Percentiles rank a stretch among this genome's conserved stretches.
Conservation (phyloP, 2,797 vertebrate species). For the Rallus crepitans region DNA sequence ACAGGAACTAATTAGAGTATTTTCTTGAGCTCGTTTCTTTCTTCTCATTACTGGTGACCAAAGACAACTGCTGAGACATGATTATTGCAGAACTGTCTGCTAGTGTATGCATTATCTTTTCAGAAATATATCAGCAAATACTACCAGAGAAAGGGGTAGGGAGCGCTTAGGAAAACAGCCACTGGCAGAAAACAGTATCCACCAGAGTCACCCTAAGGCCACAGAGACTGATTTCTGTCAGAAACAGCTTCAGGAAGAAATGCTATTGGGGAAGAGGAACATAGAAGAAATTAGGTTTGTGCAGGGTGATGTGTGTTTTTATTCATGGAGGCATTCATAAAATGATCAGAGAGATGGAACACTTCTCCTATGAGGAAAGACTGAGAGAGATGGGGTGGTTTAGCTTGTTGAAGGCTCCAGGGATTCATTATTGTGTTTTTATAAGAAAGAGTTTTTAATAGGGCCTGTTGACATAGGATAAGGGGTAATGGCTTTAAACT, state of each 20-base stretch:
- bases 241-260: not conserved
- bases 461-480: not conserved
- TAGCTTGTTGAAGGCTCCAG: not conserved
- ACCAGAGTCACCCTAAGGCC: not conserved
- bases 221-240: not conserved
- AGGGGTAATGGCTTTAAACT: not conserved
- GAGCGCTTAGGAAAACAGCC: not conserved
- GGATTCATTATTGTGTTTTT: not conserved
- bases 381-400: not conserved
- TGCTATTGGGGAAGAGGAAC: not conserved
- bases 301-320: not conserved
- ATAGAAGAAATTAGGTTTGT: not conserved
- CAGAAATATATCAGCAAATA: conserved; percentile 28
- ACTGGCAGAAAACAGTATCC: not conserved
- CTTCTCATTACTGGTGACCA: conserved; percentile 69
- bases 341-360: not conserved
- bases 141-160: not conserved
- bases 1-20: conserved; percentile 54
- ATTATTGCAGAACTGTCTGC: conserved; percentile 45
- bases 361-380: not conserved
- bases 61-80: conserved; percentile 57
- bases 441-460: not conserved
- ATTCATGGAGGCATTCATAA: not conserved
- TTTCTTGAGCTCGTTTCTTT: conserved; percentile 31
- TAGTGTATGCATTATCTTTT: not conserved